These are phyloP conservation scores for Lithophane socia DNA, from an alignment of 2,888 invertebrate species.

Conservation along the genomic window DNA sequence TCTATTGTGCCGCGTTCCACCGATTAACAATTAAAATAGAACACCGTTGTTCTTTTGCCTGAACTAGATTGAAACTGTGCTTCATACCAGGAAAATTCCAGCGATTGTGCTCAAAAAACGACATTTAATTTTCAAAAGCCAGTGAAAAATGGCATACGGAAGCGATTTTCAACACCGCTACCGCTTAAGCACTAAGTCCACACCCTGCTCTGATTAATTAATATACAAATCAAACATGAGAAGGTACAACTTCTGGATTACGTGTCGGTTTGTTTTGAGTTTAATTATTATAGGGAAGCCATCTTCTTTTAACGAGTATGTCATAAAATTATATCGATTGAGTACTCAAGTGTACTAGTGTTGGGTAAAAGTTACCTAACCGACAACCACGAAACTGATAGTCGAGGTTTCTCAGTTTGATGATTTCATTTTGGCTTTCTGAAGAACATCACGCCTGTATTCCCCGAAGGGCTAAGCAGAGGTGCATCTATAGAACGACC, in stretches of 20 bases:
- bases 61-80: no score
- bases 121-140: background rate
- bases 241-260: conserved; percentile 55
- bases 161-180: conserved; percentile 31
- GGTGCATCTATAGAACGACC: no score
- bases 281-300: conserved; percentile 49
- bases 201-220: conserved; percentile 54
- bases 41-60: no score
- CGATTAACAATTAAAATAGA: no score
- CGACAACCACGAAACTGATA: background rate
- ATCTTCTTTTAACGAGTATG: conserved; percentile 51
- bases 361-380: background rate
- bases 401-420: background rate
- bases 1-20: no score
- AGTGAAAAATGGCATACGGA: background rate
- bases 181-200: conserved; percentile 44
- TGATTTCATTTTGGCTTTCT: background rate
- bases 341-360: conserved; percentile 4
- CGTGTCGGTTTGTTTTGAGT: conserved; percentile 50
- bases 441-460: background rate
- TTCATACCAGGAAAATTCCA: background rate
- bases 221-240: conserved; percentile 66
- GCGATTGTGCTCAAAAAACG: background rate
- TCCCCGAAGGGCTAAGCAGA: no score
- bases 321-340: conserved; percentile 53